These are phyloP conservation scores for Stercorarius parasiticus DNA, from an alignment of 2,113 vertebrate genomes.

Conservation along the genomic window DNA sequence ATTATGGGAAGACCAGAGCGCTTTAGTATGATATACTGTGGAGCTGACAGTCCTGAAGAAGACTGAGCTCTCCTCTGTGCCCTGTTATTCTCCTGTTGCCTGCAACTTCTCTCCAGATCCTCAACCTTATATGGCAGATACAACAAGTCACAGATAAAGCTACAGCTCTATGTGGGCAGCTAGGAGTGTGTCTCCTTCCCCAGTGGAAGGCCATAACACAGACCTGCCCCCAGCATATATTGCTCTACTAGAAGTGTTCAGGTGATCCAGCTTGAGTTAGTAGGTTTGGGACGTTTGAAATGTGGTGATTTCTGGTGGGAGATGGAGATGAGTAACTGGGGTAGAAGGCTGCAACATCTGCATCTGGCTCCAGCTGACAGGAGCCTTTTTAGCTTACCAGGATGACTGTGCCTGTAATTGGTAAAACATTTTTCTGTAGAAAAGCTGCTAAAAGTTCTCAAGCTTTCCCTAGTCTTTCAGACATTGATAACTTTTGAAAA, in stretches of 20 bases:
- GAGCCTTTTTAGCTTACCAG: not conserved
- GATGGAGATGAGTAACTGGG: not conserved
- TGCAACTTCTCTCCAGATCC: not conserved
- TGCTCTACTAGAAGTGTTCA: not conserved
- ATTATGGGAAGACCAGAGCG: not conserved
- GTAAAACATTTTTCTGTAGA: not conserved
- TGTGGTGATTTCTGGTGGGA: not conserved
- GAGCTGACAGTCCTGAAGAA: not conserved
- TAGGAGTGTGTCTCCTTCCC: not conserved
- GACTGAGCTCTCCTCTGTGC: not conserved
- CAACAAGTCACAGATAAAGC: not conserved
- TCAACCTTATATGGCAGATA: not conserved
- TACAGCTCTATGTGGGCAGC: not conserved
- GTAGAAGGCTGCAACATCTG: not conserved
- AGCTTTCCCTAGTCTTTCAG: not conserved
- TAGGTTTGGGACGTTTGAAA: not conserved
- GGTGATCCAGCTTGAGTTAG: not conserved
- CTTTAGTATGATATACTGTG: not conserved
- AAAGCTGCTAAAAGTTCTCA: not conserved
- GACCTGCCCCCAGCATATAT: not conserved
- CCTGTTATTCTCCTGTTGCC: not conserved
- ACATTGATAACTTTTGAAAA: not conserved
- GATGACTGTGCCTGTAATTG: not conserved
- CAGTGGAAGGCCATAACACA: not conserved
- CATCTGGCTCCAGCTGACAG: not conserved